Evolutionary conservation across 2,797 vertebrate genomes (phyloP).

Genomic region (Valencia hispanica): DNA sequence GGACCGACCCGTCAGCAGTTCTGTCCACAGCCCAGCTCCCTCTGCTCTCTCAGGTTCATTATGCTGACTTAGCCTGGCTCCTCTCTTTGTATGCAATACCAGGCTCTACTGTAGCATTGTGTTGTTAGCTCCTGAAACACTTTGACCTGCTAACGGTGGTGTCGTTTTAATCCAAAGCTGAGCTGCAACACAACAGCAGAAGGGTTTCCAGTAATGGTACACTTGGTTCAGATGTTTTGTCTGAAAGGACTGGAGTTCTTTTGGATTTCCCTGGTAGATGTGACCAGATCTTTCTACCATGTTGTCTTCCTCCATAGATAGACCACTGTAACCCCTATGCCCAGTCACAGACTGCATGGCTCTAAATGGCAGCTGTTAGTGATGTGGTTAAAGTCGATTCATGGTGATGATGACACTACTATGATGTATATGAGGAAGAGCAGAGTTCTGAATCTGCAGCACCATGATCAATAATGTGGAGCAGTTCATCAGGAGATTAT

Average conservation of each 20-base stretch:
- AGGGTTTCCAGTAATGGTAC: background rate
- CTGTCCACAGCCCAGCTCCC: conserved; percentile 61
- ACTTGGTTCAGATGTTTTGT: background rate
- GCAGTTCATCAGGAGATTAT: background rate
- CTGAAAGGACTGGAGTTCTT: background rate
- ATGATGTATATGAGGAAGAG: background rate
- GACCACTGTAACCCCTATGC: no score
- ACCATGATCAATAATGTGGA: no score
- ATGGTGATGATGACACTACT: background rate
- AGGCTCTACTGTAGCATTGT: conserved; percentile 31
- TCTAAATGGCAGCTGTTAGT: background rate
- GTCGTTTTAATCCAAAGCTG: background rate
- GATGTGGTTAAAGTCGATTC: background rate
- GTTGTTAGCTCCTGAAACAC: background rate
- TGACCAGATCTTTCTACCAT: no score
- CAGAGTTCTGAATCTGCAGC: background rate
- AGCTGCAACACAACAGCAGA: background rate
- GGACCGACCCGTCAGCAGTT: conserved; percentile 79
- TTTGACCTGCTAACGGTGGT: background rate
- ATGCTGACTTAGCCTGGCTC: conserved; percentile 70
- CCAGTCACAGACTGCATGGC: no score
- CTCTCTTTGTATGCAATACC: conserved; percentile 63
- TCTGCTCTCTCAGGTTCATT: conserved; percentile 53
- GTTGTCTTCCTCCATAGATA: no score
- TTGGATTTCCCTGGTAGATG: no score